phyloP scores from a whole-genome alignment of 1,140 invertebrate genomes.

The Zaprionus nigranus region DNA sequence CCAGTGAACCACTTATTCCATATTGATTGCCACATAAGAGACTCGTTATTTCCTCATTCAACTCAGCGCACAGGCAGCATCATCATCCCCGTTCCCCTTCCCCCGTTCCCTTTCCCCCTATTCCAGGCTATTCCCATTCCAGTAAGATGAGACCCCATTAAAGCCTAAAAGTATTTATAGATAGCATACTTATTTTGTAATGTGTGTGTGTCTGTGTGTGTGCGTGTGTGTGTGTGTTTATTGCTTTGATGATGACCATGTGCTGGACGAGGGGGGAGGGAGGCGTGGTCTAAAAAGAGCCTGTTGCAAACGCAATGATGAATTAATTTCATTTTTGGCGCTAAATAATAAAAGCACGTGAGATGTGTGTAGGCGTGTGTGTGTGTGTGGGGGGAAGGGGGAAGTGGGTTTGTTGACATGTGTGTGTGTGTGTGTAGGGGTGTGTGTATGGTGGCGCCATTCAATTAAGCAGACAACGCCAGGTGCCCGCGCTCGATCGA shows the following conservation, averaged over 20 bases:
- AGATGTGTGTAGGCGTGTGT: neutral
- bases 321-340: conserved; percentile 64
- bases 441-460: conserved; percentile 40
- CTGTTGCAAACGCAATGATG: conserved; percentile 40
- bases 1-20: neutral
- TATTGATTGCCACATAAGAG: neutral
- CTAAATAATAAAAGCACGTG: conserved; percentile 72
- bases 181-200: conserved; percentile 62
- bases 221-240: neutral
- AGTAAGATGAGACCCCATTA: neutral
- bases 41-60: conserved; percentile 7
- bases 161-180: conserved; percentile 34
- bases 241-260: conserved; percentile 59
- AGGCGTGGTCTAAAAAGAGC: conserved; percentile 4
- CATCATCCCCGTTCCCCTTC: neutral
- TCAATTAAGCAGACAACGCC: conserved; percentile 56
- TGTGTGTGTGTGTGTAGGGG: conserved; percentile 17
- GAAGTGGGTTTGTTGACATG: conserved; percentile 5
- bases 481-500: conserved; percentile 11
- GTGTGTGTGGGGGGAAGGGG: conserved; percentile 17
- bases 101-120: neutral
- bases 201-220: conserved; percentile 3
- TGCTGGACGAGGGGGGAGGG: neutral
- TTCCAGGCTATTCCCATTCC: neutral
- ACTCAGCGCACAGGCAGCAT: neutral